These are phyloP conservation scores for Rhopalosiphum nymphaeae DNA, from an alignment of 2,888 invertebrate species.

Conservation along the genomic window DNA sequence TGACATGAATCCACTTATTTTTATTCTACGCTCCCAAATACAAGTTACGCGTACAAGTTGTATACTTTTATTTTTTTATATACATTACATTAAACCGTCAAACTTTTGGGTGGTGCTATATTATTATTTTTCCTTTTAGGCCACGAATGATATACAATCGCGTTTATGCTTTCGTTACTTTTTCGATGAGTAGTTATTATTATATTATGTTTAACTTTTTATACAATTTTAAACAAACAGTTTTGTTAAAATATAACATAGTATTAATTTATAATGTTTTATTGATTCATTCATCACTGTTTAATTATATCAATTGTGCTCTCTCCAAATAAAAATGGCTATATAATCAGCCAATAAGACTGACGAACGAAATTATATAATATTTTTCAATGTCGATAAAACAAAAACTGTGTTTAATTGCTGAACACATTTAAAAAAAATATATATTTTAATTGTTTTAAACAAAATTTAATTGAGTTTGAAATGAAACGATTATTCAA, in stretches of 20 bases:
- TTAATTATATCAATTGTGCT: neutral
- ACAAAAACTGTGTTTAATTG: neutral
- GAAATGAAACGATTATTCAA: neutral
- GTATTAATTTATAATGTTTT: neutral
- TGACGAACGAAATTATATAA: neutral
- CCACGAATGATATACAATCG: neutral
- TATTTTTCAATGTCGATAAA: neutral
- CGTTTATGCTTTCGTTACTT: neutral
- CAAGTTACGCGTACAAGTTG: neutral
- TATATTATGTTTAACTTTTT: neutral
- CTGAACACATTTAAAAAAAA: neutral
- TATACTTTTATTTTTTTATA: neutral
- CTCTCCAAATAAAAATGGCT: neutral
- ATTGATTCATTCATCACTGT: neutral
- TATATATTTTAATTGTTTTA: neutral
- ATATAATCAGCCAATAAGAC: neutral
- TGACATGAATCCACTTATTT: conserved; percentile 9
- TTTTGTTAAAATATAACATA: neutral
- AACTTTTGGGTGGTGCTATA: neutral
- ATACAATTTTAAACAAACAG: neutral
- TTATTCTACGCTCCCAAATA: neutral
- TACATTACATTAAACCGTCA: neutral
- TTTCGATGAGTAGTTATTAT: neutral
- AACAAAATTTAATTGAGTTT: neutral
- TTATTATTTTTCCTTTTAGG: neutral